A percentile compares a stretch with the other conserved stretches of the same genome.
phyloP scores from a whole-genome alignment of 2,797 vertebrate genomes.

The Chaenodraco wilsoni region DNA sequence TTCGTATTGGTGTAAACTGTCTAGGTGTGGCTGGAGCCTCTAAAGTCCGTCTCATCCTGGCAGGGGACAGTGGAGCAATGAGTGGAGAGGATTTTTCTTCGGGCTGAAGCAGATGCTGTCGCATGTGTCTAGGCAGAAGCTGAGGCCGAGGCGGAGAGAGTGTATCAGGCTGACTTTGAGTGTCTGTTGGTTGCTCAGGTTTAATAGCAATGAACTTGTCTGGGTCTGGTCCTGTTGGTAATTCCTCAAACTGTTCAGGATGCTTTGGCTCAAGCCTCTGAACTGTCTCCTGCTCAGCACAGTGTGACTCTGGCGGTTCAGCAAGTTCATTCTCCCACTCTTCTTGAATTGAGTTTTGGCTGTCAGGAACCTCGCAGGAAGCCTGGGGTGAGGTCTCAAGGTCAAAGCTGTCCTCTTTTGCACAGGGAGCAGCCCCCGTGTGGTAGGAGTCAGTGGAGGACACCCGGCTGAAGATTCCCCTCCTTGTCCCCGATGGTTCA shows the following conservation, averaged over 20 bases:
- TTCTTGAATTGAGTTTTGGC: slow-evolving; percentile 55
- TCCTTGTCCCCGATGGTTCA: slow-evolving; percentile 81
- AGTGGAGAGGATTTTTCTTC: slow-evolving; percentile 46
- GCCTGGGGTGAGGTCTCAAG: slow-evolving; percentile 70
- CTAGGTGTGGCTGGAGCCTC: slow-evolving; percentile 55
- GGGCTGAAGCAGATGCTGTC: slow-evolving; percentile 20
- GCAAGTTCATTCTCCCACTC: slow-evolving; percentile 53
- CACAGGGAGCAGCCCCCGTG: slow-evolving; percentile 82
- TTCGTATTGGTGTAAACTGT: slow-evolving; percentile 59
- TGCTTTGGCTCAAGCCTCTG: slow-evolving; percentile 36
- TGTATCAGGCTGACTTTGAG: slow-evolving; percentile 25
- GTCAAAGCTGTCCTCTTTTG: slow-evolving; percentile 85
- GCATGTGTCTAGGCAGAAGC: slow-evolving; percentile 21
- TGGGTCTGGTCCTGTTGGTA: slow-evolving; percentile 33
- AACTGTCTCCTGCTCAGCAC: slow-evolving; percentile 40
- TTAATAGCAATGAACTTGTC: slow-evolving; percentile 11
- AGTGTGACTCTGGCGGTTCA: slow-evolving; percentile 33
- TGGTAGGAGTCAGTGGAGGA: slow-evolving; percentile 87
- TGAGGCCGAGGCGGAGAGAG: slow-evolving; percentile 10
- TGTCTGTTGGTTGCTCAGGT: slow-evolving; percentile 39
- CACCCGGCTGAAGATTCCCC: slow-evolving; percentile 81
- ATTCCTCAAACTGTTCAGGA: slow-evolving; percentile 40
- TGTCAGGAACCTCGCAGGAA: slow-evolving; percentile 76
- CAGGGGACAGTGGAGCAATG: slow-evolving; percentile 74
- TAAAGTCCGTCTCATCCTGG: slow-evolving; percentile 71